phyloP scores from a whole-genome alignment of 30 jellyfish, hydroid and myxozoan genomes.

The Clytia hemisphaerica region DNA sequence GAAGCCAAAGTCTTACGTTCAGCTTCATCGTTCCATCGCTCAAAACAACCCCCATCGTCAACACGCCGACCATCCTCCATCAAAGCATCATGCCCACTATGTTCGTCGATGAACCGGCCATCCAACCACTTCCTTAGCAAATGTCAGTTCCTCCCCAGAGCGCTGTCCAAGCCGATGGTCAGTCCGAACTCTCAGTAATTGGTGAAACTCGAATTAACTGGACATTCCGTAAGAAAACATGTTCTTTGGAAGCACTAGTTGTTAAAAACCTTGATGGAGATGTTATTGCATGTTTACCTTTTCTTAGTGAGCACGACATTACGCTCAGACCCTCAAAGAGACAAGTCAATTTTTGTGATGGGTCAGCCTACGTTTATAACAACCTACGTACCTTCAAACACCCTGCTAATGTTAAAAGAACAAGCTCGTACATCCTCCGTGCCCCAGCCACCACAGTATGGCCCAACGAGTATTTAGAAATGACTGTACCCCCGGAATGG shows the following conservation, averaged over 20 bases:
- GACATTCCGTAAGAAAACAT: not conserved
- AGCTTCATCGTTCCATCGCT: too few relatives aligned
- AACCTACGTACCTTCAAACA: not conserved
- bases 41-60: too few relatives aligned
- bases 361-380: slow-evolving; percentile 1
- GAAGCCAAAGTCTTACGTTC: too few relatives aligned
- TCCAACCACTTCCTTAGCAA: too few relatives aligned
- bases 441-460: not conserved
- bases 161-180: slow-evolving; percentile 28
- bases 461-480: not conserved
- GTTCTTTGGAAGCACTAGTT: not conserved
- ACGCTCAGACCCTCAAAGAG: not conserved
- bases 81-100: too few relatives aligned
- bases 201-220: not conserved
- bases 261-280: slow-evolving; percentile 1
- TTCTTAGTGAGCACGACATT: not conserved
- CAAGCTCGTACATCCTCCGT: not conserved
- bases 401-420: not conserved
- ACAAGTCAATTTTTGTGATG: not conserved
- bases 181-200: slow-evolving; percentile 5
- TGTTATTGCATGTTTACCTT: not conserved
- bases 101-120: too few relatives aligned
- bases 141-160: too few relatives aligned
- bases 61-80: too few relatives aligned
- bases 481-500: not conserved